Percentiles rank a stretch among this genome's conserved stretches.
These are phyloP conservation scores for Turdus rufiventris DNA, from an alignment of 2,113 vertebrate species.

Conservation along the genomic window DNA sequence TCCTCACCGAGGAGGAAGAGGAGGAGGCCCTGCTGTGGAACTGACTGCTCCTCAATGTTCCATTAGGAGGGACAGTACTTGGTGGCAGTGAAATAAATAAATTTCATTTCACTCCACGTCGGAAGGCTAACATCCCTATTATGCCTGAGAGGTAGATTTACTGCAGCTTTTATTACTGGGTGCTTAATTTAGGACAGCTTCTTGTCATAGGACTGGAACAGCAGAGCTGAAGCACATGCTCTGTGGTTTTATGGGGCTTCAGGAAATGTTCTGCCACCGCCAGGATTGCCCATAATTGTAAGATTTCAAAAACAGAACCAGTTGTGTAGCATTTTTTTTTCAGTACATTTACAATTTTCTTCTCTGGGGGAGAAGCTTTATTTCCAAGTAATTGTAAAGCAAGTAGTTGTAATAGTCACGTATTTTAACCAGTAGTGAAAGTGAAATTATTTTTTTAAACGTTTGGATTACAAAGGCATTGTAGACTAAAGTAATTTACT, in stretches of 20 bases:
- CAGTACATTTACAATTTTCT: neutral
- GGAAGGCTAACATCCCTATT: neutral
- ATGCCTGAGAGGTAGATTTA: constrained; percentile 32
- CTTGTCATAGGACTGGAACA: neutral
- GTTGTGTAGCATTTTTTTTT: neutral
- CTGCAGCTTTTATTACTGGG: constrained; percentile 17
- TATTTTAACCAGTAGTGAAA: neutral
- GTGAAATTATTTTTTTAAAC: neutral
- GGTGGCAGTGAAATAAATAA: neutral
- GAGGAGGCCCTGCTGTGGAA: neutral
- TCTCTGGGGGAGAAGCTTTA: neutral
- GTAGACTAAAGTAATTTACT: neutral
- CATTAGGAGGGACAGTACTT: neutral
- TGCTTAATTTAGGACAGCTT: constrained; percentile 21
- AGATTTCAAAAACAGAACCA: neutral
- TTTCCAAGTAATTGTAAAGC: neutral
- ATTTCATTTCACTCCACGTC: neutral
- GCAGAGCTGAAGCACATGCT: neutral
- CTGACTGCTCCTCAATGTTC: neutral
- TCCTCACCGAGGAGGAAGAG: neutral
- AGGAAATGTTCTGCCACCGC: neutral
- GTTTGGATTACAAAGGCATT: neutral
- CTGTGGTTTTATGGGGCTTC: neutral
- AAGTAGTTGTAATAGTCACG: neutral
- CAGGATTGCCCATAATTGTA: neutral